Base-by-base conservation (phyloP, 2,888 invertebrate genomes). In the Herminia tarsipennalis region DNA sequence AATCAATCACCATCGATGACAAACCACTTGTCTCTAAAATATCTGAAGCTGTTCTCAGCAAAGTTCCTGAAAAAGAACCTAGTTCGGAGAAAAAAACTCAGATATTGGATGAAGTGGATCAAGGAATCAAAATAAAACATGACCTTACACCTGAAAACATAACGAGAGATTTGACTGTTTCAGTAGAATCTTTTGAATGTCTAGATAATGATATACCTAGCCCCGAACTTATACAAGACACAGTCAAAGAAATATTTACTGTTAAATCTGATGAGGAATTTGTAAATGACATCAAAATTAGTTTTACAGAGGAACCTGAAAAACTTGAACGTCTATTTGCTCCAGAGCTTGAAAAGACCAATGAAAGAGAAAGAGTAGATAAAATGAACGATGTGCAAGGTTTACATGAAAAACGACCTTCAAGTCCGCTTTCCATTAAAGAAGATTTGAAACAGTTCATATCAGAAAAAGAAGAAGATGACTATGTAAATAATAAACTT, bases 41-140 rank as follows among this genome's bases (percentile, higher is more conserved):
- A 27, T 55, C 64, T 64, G 64, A 47, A 21, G 49, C 51, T 47
- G 9, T 61, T 58, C 53, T 57, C 62, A 61, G 43, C 51, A 58
- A 52, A 55, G 59, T 67, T 67, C 56, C 46, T 64, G 51, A 63
- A 65, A 78, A 80, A 75, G 83, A 84, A 81, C 74, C 76, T 71
- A 72, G 74, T 66, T 48, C 60, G 57, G 81, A 83, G 78, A 76
- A 75, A 68, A 57, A 63, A 42, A 63, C 66, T 60, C 72, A 70
- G 66, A 49, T 30, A 2, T 30, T 13, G 13, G 48, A 52, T 16
- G 34, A 46, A 18, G 46, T 56, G 20, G 49, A 59, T 20, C 57
- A 66, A 42, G 56, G 37, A 34, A 49, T 51, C 3, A 51, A 35
- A 46, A 40, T 32, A 1, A 46, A 29, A 44, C 45, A 52, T 20